Evolutionary conservation across 2,113 vertebrate species (phyloP).

Genomic region (Strix aluco): DNA sequence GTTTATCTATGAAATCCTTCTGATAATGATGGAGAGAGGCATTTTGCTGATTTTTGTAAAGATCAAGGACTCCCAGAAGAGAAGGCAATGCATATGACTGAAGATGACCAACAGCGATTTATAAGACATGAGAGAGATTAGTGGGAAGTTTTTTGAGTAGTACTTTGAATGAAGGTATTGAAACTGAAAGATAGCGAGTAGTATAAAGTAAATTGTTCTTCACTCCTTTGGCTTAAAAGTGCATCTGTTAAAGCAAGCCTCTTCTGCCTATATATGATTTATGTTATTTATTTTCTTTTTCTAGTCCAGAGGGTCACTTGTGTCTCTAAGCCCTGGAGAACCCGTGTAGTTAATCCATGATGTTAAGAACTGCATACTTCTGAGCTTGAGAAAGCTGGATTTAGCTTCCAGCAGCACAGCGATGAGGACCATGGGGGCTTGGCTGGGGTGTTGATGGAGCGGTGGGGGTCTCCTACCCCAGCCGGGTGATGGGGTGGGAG

Average conservation of each 20-base stretch:
- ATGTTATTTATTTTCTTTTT: background rate
- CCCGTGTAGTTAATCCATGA: background rate
- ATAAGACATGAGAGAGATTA: background rate
- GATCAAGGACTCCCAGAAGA: background rate
- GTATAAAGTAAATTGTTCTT: background rate
- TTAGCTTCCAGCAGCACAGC: background rate
- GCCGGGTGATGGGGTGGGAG: accelerated
- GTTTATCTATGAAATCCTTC: background rate
- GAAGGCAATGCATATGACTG: background rate
- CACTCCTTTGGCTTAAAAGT: background rate
- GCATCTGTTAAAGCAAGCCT: background rate
- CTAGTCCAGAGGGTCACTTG: background rate
- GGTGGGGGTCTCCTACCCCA: background rate
- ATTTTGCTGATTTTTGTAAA: background rate
- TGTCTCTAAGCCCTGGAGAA: background rate
- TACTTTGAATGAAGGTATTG: background rate
- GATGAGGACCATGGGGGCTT: accelerated
- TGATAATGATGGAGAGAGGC: background rate
- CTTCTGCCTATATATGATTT: background rate
- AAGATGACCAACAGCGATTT: background rate
- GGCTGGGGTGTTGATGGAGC: accelerated
- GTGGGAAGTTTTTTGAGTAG: background rate
- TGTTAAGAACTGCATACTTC: background rate
- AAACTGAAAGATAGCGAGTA: background rate
- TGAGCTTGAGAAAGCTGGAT: background rate